These are phyloP conservation scores for Zaprionus lineosus DNA, from an alignment of 2,888 invertebrate genomes.

Conservation along the genomic window DNA sequence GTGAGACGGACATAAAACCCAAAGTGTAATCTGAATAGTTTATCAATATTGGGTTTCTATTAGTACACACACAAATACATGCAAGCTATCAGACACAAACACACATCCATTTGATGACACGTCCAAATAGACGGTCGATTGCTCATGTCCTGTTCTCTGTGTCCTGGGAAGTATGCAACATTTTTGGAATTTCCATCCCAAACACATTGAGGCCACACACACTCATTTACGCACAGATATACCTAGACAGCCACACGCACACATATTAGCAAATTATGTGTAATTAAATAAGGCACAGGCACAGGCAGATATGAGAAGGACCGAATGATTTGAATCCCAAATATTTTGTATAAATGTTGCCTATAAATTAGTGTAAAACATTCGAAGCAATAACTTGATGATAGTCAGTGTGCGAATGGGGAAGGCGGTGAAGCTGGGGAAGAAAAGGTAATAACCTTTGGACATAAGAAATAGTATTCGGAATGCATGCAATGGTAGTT, in stretches of 20 bases:
- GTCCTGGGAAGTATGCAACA: constrained; percentile 45
- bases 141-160: constrained; percentile 37
- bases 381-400: constrained; percentile 11
- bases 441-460: no score
- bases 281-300: constrained; percentile 55
- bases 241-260: no score
- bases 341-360: constrained; percentile 34
- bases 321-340: constrained; percentile 56
- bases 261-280: constrained; percentile 49
- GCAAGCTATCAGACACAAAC: neutral
- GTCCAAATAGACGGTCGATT: constrained; percentile 45
- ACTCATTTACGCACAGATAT: neutral
- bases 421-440: no score
- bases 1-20: no score
- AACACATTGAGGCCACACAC: constrained; percentile 14
- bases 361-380: constrained; percentile 46
- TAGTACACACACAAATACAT: neutral
- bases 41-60: no score
- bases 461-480: no score
- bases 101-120: constrained; percentile 34
- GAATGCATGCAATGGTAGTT: no score
- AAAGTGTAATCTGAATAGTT: no score
- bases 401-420: neutral
- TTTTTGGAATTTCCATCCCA: constrained; percentile 51
- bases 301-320: constrained; percentile 25